phyloP scores from a whole-genome alignment of 2,113 vertebrate species.

The Pseudonaja textilis region DNA sequence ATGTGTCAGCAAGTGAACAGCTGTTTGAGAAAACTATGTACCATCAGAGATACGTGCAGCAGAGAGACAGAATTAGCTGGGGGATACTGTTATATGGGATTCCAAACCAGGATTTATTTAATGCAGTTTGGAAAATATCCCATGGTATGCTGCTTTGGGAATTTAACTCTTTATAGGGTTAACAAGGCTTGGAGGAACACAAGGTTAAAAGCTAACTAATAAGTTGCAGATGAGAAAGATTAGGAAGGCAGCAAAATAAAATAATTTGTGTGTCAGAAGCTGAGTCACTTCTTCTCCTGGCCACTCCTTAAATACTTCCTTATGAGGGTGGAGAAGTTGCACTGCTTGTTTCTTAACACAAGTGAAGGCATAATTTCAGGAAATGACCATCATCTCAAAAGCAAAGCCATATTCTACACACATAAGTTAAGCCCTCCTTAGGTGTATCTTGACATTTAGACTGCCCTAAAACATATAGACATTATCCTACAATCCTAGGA shows the following conservation, averaged over 20 bases:
- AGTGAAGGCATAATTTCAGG: not conserved
- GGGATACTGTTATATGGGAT: not conserved
- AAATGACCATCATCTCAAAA: not conserved
- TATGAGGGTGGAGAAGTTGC: not conserved
- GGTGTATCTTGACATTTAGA: not conserved
- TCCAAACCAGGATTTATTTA: not conserved
- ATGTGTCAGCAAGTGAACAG: not conserved
- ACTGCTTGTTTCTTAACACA: not conserved
- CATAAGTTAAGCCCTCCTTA: not conserved
- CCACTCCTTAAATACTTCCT: not conserved
- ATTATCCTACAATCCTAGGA: not conserved
- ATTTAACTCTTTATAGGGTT: not conserved
- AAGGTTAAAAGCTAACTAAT: not conserved
- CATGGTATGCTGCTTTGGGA: not conserved
- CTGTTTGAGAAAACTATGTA: not conserved
- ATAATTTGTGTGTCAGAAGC: not conserved
- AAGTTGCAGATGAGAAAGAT: not conserved
- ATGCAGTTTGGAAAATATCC: not conserved
- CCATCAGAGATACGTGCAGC: not conserved
- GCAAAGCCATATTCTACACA: not conserved
- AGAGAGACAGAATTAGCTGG: not conserved
- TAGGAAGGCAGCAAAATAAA: not conserved
- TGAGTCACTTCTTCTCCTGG: not conserved
- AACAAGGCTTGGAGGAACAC: not conserved
- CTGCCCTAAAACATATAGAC: not conserved